phyloP scores from a whole-genome alignment of 2,797 vertebrate species.

The Chaenodraco wilsoni region DNA sequence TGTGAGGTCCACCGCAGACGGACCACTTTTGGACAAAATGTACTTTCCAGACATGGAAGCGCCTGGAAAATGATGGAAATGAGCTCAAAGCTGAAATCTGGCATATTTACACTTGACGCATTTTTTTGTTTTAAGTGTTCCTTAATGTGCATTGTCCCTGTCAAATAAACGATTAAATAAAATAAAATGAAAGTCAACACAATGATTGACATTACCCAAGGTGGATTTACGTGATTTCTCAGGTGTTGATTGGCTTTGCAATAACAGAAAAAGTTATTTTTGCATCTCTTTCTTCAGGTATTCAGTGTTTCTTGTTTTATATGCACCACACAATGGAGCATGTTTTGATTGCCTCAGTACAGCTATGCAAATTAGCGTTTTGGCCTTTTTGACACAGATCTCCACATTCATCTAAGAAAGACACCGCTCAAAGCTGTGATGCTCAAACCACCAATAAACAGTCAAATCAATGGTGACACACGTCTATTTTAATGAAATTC shows the following conservation, averaged over 20 bases:
- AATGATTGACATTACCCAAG: no score
- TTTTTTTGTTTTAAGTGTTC: no score
- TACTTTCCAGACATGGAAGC: no score
- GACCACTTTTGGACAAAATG: no score
- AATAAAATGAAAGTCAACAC: no score
- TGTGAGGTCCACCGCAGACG: no score
- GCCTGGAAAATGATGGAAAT: no score
- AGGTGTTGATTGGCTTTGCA: neutral
- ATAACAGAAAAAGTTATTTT: neutral
- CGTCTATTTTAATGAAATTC: neutral
- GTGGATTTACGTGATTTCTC: no score
- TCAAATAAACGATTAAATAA: no score
- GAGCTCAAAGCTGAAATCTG: no score
- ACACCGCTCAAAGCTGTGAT: neutral
- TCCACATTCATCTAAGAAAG: slow-evolving; percentile 17
- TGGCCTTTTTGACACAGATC: slow-evolving; percentile 26
- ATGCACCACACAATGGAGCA: neutral
- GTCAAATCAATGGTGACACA: neutral
- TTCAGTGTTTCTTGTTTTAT: neutral
- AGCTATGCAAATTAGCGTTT: slow-evolving; percentile 23
- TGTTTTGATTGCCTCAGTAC: slow-evolving; percentile 5
- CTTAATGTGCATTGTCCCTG: no score
- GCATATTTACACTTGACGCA: no score
- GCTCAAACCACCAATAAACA: neutral
- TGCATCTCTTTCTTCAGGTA: neutral